Percentiles rank a stretch among this genome's conserved stretches.
These are phyloP conservation scores for Otis tarda DNA, from an alignment of 2,113 vertebrate species.

Conservation along the genomic window DNA sequence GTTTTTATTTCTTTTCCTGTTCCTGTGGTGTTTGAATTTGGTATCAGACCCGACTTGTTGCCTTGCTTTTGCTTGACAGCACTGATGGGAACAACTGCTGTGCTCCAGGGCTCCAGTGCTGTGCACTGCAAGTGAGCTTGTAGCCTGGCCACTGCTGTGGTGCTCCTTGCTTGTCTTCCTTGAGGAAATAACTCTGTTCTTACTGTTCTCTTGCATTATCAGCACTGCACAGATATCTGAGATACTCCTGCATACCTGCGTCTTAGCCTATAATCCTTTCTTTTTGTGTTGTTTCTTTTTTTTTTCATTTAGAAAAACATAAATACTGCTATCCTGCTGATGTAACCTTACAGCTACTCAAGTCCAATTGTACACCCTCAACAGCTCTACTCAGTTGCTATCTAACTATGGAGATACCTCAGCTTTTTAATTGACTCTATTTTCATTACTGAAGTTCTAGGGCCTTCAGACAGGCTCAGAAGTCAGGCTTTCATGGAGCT, in stretches of 20 bases:
- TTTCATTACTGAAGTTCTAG: not conserved
- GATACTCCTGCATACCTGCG: no score
- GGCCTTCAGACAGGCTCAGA: not conserved
- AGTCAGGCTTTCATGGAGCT: not conserved
- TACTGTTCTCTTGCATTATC: not conserved
- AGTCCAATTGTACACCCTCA: not conserved
- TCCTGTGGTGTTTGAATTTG: not conserved
- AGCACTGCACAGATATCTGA: not conserved
- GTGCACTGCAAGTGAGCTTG: no score
- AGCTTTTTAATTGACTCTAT: not conserved
- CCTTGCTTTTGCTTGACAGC: not conserved
- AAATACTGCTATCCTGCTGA: not conserved
- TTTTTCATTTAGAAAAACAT: not conserved
- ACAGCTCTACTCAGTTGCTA: not conserved
- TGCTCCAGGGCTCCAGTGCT: no score
- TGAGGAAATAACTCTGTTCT: not conserved
- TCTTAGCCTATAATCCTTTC: not conserved
- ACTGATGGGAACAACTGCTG: no score
- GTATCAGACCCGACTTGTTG: accelerated
- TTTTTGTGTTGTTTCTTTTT: no score
- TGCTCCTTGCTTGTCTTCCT: not conserved
- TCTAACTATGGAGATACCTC: not conserved
- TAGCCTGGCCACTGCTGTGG: not conserved
- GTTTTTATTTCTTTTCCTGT: not conserved
- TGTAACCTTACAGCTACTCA: not conserved